Evolutionary conservation across 2,888 invertebrate genomes (phyloP).

Genomic region (Aporophyla nigra): DNA sequence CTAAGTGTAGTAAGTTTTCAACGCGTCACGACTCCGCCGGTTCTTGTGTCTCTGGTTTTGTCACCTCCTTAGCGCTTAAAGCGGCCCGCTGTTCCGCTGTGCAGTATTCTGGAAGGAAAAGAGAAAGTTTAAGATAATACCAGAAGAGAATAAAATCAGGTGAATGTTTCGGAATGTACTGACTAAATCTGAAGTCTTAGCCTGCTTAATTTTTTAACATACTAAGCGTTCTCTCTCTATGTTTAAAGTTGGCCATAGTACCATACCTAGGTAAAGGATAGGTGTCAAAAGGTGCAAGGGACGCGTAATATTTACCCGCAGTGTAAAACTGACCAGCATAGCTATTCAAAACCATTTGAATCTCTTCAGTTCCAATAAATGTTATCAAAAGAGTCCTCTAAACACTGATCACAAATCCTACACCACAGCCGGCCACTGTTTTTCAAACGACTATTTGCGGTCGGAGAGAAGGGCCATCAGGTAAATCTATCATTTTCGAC

Average conservation of each 20-base stretch:
- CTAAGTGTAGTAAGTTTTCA: constrained; percentile 81
- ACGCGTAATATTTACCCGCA: too few relatives aligned
- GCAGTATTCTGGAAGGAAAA: constrained; percentile 84
- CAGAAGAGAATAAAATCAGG: not conserved
- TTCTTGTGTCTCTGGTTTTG: constrained; percentile 67
- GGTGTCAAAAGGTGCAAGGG: too few relatives aligned
- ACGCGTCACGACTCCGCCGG: constrained; percentile 81
- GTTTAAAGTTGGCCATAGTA: too few relatives aligned
- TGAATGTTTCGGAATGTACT: not conserved
- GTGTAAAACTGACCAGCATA: too few relatives aligned
- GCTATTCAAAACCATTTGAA: not conserved
- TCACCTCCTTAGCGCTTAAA: constrained; percentile 74
- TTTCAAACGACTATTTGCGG: too few relatives aligned
- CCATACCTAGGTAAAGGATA: too few relatives aligned
- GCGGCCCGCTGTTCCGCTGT: constrained; percentile 86
- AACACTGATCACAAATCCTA: not conserved
- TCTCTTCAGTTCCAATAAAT: not conserved
- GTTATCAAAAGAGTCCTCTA: not conserved
- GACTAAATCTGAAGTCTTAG: not conserved
- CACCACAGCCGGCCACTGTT: too few relatives aligned
- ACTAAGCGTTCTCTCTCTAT: too few relatives aligned
- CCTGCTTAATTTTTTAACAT: too few relatives aligned
- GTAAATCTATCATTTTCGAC: not conserved
- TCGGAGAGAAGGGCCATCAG: not conserved
- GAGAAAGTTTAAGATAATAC: not conserved